Conservation (phyloP, 2,888 invertebrate genomes). For the Candidula unifasciata region DNA sequence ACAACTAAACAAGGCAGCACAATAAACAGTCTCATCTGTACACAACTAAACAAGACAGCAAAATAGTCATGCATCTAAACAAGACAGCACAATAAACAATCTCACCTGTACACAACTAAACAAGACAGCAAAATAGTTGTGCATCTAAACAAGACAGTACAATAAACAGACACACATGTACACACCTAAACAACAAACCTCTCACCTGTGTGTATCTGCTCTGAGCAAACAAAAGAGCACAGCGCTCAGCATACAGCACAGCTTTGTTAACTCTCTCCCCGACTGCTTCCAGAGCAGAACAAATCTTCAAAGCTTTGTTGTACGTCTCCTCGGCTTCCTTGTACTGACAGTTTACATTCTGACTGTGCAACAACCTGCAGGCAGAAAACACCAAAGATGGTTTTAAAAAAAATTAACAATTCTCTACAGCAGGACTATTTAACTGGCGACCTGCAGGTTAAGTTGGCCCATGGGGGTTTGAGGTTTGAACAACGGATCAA, state of each 20-base stretch:
- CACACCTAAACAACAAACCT: not conserved
- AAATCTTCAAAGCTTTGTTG: conserved; percentile 81
- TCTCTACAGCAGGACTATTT: no score
- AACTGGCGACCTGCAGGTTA: not conserved
- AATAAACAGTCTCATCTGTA: not conserved
- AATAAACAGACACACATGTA: not conserved
- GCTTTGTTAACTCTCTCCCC: conserved; percentile 81
- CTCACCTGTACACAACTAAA: not conserved
- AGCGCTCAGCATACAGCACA: conserved; percentile 89
- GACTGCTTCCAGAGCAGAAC: conserved; percentile 80
- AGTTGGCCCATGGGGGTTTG: not conserved
- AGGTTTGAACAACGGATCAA: no score
- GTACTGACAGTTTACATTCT: conserved; percentile 89
- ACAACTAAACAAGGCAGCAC: not conserved
- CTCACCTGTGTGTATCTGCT: conserved; percentile 90
- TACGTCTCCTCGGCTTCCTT: conserved; percentile 86
- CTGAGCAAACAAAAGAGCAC: conserved; percentile 88
- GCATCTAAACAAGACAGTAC: not conserved
- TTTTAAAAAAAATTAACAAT: not conserved
- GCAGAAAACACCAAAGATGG: conserved; percentile 17
- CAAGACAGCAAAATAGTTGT: not conserved
- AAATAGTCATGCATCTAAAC: not conserved
- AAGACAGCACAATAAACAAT: not conserved
- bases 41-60: no score
- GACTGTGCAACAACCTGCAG: conserved; percentile 88